Base-by-base conservation (phyloP, 2,888 invertebrate species). In the Megastigmus dorsalis region DNA sequence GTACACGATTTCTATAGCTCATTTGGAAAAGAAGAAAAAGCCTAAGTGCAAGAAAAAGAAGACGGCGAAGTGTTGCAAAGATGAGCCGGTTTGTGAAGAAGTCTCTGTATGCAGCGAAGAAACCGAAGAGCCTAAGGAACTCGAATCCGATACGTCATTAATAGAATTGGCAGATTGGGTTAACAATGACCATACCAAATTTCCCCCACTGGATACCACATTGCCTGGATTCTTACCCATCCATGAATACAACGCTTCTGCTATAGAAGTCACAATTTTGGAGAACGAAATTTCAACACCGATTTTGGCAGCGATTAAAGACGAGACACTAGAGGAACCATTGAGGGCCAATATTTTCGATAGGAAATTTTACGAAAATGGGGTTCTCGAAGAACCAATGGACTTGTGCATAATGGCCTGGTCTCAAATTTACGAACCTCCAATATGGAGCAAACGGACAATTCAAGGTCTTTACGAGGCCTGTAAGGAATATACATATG, bases 331-430 rank as follows among this genome's bases (percentile, higher is more conserved):
- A 1, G 7, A 1, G 13, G 55, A 57, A n/a, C 9, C 15, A 26
- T 26, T 59, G 68, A 15, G 75, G n/a, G n/a, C n/a, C n/a, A 36
- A 15, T 81, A 74, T 23, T 70, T 77, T 79, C 41, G 83, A 84
- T 28, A 80, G 83, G 4, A 82, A 76, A 54, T 86, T 86, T 76
- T 77, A 79, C 36, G 75, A 80, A 0, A 74, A 80, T 28, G 71
- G 81, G 0, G 72, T 80, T 2, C 18, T 85, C 0, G 60, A 74
- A 0, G 80, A 80, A n/a, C 81, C 87, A 0, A 63, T 87, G 15
- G 86, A 87, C 74, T 79, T 88, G 28, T 86, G 86, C 62, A 71
- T 86, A 1, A 85, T 88, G 75, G 86, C 87, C 0, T 88, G 88
- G 88, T 82, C 86, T 0, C 80, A 83, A 59, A 82, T 88, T 48